Evolutionary conservation across 53 echinoderm and acorn worm species (phyloP).

Genomic region (Echinometra lucunter): DNA sequence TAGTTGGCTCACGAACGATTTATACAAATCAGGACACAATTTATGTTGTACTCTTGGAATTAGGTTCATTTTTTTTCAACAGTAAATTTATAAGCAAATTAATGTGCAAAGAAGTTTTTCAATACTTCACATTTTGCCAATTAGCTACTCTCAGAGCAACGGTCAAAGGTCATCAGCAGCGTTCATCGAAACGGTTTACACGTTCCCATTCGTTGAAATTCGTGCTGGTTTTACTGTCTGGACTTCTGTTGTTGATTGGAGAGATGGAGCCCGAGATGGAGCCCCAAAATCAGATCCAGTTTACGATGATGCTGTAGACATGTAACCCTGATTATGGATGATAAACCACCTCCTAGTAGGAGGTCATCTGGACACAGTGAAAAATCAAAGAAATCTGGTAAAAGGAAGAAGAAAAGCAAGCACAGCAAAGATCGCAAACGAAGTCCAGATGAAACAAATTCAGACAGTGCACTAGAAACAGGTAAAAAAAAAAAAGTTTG

Average conservation of each 20-base stretch:
- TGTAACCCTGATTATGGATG: slow-evolving; percentile 72
- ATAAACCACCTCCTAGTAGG: slow-evolving; percentile 72
- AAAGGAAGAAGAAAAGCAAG: slow-evolving; percentile 72
- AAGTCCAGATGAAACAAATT: slow-evolving; percentile 87
- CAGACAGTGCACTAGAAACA: slow-evolving; percentile 82
- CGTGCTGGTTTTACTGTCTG: neutral
- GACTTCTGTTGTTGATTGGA: neutral
- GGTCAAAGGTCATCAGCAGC: slow-evolving; percentile 65
- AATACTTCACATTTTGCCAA: neutral
- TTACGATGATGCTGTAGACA: neutral
- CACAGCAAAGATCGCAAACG: slow-evolving; percentile 76
- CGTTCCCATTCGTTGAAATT: slow-evolving; percentile 32
- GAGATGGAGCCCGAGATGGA: neutral
- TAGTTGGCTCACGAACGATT: too few relatives aligned
- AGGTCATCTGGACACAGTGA: slow-evolving; percentile 78
- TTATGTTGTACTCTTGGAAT: too few relatives aligned
- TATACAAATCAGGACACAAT: too few relatives aligned
- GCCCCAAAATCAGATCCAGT: neutral
- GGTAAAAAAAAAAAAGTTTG: slow-evolving; percentile 61
- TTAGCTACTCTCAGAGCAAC: slow-evolving; percentile 39
- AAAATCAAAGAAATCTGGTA: slow-evolving; percentile 61
- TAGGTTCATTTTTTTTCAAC: too few relatives aligned
- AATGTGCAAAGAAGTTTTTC: neutral
- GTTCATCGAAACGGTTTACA: slow-evolving; percentile 63
- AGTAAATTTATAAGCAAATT: neutral